phyloP scores from a whole-genome alignment of 1,140 invertebrate species.

The Vollenhovia emeryi region DNA sequence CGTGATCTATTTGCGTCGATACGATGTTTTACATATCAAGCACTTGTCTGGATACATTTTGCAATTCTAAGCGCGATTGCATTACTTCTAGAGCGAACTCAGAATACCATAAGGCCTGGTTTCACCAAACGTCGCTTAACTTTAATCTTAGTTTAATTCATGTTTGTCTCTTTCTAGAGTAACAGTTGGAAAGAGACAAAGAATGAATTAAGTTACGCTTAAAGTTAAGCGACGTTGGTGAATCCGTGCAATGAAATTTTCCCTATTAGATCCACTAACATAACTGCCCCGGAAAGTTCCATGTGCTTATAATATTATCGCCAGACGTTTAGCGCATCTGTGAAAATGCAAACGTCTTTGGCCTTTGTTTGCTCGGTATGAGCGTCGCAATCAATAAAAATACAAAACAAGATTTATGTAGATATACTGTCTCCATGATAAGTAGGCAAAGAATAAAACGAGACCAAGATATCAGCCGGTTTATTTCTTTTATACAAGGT shows the following conservation, averaged over 20 bases:
- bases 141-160: no score
- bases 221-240: no score
- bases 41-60: not conserved
- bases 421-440: not conserved
- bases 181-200: no score
- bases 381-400: not conserved
- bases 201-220: no score
- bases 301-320: not conserved
- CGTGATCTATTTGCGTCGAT: not conserved
- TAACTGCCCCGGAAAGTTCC: not conserved
- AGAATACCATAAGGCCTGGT: no score
- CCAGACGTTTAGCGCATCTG: not conserved
- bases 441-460: not conserved
- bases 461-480: no score
- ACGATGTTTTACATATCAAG: not conserved
- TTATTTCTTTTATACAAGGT: no score
- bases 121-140: no score
- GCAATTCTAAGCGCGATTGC: not conserved
- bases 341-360: not conserved
- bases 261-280: not conserved
- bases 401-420: not conserved
- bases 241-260: not conserved
- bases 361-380: not conserved
- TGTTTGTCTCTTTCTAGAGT: no score
- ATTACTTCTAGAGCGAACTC: not conserved